Evolutionary conservation across 2,888 invertebrate species (phyloP).

Genomic region (Xanthia togata): DNA sequence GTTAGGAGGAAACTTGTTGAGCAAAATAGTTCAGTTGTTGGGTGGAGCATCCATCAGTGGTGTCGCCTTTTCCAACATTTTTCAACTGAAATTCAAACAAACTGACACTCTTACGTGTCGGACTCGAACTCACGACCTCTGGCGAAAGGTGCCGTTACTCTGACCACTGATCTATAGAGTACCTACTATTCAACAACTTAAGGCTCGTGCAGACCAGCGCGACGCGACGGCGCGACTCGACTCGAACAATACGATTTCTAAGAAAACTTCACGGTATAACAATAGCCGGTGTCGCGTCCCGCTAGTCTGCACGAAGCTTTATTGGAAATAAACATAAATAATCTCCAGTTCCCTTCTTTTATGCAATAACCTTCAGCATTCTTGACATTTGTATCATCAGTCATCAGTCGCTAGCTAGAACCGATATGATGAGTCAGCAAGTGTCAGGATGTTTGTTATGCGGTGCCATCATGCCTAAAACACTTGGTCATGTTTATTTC

Average conservation of each 20-base stretch:
- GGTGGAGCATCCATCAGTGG: neutral
- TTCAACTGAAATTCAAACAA: neutral
- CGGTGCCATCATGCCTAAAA: conserved; percentile 54
- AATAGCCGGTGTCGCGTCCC: too few relatives aligned
- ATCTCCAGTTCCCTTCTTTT: conserved; percentile 14
- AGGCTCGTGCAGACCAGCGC: too few relatives aligned
- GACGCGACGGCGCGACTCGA: too few relatives aligned
- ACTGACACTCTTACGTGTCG: neutral
- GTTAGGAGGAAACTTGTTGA: conserved; percentile 43
- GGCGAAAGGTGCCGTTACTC: neutral
- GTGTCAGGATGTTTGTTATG: conserved; percentile 50
- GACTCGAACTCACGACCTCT: neutral
- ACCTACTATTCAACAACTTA: neutral
- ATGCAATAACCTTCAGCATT: conserved; percentile 50
- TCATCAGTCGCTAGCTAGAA: conserved; percentile 37
- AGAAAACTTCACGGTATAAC: too few relatives aligned
- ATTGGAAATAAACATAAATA: neutral
- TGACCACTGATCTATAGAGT: neutral
- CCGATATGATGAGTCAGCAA: conserved; percentile 53
- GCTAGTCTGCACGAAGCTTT: too few relatives aligned
- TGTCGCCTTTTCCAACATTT: too few relatives aligned
- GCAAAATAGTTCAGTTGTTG: neutral
- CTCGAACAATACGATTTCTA: too few relatives aligned
- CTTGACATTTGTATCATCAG: conserved; percentile 49
- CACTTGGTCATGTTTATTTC: conserved; percentile 52